A percentile compares a stretch with the other conserved stretches of the same genome.
phyloP scores from a whole-genome alignment of 2,113 vertebrate genomes.

The Serinus canaria region DNA sequence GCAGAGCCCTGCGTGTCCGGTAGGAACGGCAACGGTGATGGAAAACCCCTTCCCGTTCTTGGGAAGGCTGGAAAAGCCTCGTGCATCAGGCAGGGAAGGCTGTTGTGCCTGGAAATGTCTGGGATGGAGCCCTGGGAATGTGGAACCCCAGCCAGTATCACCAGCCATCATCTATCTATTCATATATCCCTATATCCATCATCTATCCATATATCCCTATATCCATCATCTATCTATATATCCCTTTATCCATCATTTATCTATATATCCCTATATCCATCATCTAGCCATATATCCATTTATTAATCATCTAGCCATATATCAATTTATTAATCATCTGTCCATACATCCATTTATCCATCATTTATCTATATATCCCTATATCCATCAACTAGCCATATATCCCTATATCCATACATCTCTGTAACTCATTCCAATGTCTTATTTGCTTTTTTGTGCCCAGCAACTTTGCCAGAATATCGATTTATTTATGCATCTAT shows the following conservation, averaged over 20 bases:
- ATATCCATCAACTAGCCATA: too few relatives aligned
- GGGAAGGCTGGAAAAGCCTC: background rate
- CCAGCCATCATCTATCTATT: fast-evolving
- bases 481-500: background rate
- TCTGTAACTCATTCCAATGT: fast-evolving
- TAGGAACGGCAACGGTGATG: fast-evolving
- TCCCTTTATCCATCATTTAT: background rate
- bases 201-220: too few relatives aligned
- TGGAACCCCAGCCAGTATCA: too few relatives aligned
- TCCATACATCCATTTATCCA: fast-evolving
- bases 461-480: background rate
- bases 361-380: too few relatives aligned
- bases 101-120: background rate
- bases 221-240: too few relatives aligned
- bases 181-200: too few relatives aligned
- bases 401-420: background rate
- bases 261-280: background rate
- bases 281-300: background rate
- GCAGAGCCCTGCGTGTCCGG: background rate
- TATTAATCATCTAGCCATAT: too few relatives aligned
- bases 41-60: fast-evolving
- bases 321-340: too few relatives aligned
- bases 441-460: background rate
- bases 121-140: background rate
- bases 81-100: background rate